Base-by-base conservation (phyloP, 2,113 vertebrate genomes). In the Nyctereutes procyonoides region DNA sequence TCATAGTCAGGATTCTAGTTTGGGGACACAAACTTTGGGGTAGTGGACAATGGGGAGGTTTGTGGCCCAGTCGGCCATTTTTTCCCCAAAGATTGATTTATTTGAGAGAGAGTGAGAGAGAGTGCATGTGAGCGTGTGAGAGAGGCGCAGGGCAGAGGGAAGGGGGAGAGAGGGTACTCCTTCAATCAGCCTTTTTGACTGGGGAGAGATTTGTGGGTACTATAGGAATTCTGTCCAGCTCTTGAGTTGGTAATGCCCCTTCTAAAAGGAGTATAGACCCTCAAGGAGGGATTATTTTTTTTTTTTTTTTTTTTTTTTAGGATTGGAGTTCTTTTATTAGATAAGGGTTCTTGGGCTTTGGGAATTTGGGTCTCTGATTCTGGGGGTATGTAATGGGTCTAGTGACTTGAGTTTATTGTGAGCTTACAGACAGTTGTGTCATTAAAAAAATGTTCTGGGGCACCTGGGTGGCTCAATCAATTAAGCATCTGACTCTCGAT, bases 181-280 rank as follows among this genome's bases (percentile, higher is more conserved):
- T 97, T 97, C 13, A 56, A 12, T 74, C 24, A 86, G 28, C 35
- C 19, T 65, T 43, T 91, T 85, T 73, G 85, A 82, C 28, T 88
- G 69, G 83, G 35, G 14, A 79, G 82, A 20, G 62, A 30, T 89
- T 82, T 86, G 51, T 96, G 84, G 63, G 35, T 74, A 30, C 60
- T 60, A 1, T 63, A 48, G 53, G 28, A 67, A 73, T n/a, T 67
- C 48, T 43, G 16, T 38, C 20, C 22, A 17, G 43, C 20, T 76
- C 43, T 65, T 82, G 38, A 88, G 38, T 43, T 62, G 16, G 19
- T 11, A 82, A 10, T 73, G 16, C 32, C 10, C 22, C 17, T 83
- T 87, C 62, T 86, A 71, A 28, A 83, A 43, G 62, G 38, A 63
- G n/a, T 69, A 26, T 9, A 92, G 58, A n/a, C 55, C 13, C 43